Conservation (phyloP, 2,113 vertebrate species). For the Lagopus leucura region DNA sequence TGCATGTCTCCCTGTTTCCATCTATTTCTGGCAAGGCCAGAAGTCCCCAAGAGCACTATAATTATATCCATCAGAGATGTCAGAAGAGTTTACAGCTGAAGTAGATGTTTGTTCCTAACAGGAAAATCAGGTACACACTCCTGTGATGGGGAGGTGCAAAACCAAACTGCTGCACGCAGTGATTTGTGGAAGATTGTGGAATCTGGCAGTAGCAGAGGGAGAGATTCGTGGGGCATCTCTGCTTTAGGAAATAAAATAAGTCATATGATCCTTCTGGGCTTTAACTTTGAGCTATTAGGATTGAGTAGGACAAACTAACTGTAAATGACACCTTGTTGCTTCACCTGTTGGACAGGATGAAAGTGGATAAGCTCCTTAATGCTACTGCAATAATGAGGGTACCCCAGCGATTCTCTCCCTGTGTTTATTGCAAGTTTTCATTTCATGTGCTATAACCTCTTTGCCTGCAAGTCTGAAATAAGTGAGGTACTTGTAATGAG, state of each 20-base stretch:
- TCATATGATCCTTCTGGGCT: background rate
- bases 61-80: slow-evolving; percentile 25
- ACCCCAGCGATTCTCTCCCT: background rate
- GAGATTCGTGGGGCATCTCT: background rate
- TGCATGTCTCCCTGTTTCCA: background rate
- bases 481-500: background rate
- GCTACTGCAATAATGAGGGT: background rate
- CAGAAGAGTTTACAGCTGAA: slow-evolving; percentile 21
- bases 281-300: background rate
- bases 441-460: background rate
- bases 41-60: background rate
- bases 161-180: background rate
- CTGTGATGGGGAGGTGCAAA: background rate
- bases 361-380: background rate
- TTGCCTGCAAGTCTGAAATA: background rate
- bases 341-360: background rate
- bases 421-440: background rate
- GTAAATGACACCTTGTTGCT: background rate
- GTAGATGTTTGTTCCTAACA: background rate
- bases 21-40: slow-evolving; percentile 55
- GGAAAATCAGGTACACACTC: background rate
- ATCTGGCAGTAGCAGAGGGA: background rate
- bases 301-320: background rate
- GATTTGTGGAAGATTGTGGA: background rate
- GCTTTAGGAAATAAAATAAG: background rate